Evolutionary conservation across 1,140 invertebrate species (phyloP), one percentile per base, ranked within the genome.

Genomic region (Diplogasteroides magnus): DNA sequence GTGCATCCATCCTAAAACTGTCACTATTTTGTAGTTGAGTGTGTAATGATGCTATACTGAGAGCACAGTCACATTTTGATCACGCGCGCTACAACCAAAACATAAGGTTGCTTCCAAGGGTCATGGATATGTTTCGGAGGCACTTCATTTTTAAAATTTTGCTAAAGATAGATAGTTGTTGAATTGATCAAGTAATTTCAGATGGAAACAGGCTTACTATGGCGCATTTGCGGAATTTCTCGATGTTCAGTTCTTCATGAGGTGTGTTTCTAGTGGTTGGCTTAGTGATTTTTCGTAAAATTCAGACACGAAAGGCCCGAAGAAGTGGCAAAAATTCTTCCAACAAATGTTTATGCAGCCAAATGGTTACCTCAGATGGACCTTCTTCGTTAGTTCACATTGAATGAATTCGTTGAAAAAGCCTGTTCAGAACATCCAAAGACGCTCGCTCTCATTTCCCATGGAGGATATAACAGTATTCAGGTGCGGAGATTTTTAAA

Each of bases 401-500:
- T n/a, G n/a, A n/a, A n/a, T n/a, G n/a, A n/a, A n/a, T n/a, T n/a
- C n/a, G n/a, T n/a, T n/a, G n/a, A n/a, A n/a, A n/a, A n/a, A n/a
- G n/a, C n/a, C n/a, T n/a, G n/a, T n/a, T n/a, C n/a, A n/a, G n/a
- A n/a, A n/a, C 67, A 68, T 31, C 67, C 67, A 6, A 68, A 68
- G 25, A 64, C 60, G 2, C 29, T 31, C 60, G 89, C 89, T 0
- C 91, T 91, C 77, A 87, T 91, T 0, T 91, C 90, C 0, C 91
- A 92, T 80, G 90, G 90, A 2, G 91, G 91, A 14, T 82, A 91
- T 1, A 84, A 91, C 59, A 90, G 90, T 71, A 88, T 90, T 83
- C 90, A n/a, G n/a, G n/a, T n/a, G n/a, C n/a, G n/a, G n/a, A n/a
- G n/a, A n/a, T n/a, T n/a, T n/a, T n/a, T n/a, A n/a, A n/a, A n/a